Evolutionary conservation across 1,140 invertebrate genomes (phyloP).

Genomic region (Drosophila athabasca): DNA sequence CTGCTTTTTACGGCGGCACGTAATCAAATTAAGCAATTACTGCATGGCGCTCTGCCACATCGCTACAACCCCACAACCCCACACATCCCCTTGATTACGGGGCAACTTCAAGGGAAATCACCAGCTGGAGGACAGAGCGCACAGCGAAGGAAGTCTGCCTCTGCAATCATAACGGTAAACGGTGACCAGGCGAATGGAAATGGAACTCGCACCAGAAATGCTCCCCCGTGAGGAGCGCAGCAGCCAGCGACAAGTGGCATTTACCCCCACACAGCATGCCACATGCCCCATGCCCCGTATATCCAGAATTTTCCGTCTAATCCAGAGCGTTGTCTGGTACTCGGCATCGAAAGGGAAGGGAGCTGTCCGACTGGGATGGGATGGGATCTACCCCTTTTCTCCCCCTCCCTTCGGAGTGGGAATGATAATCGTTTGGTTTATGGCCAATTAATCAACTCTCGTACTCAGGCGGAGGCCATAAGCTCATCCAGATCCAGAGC

Average conservation of each 20-base stretch:
- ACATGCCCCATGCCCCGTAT: constrained; percentile 17
- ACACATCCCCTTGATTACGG: constrained; percentile 52
- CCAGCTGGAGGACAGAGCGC: constrained; percentile 23
- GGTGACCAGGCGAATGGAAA: constrained; percentile 46
- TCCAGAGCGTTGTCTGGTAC: constrained; percentile 4
- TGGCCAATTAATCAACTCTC: constrained; percentile 67
- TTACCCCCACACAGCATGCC: constrained; percentile 4
- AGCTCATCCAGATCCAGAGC: constrained; percentile 2
- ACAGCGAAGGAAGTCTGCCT: constrained; percentile 26
- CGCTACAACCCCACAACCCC: background rate
- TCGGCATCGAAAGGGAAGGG: constrained; percentile 1
- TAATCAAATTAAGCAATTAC: constrained; percentile 84
- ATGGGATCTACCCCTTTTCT: background rate
- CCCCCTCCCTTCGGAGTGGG: constrained; percentile 17
- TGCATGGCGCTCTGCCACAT: constrained; percentile 24
- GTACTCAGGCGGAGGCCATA: constrained; percentile 9
- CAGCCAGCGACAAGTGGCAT: constrained; percentile 26
- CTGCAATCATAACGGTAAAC: constrained; percentile 72
- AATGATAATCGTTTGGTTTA: constrained; percentile 71
- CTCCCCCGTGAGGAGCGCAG: background rate
- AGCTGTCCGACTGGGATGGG: background rate
- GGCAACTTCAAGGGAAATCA: constrained; percentile 61
- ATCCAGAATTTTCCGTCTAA: constrained; percentile 7
- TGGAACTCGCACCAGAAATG: constrained; percentile 41
- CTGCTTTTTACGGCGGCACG: constrained; percentile 80